Percentiles rank a stretch among this genome's conserved stretches.
Conservation (phyloP, 2,888 invertebrate genomes). For the Xestia rhomboidea region DNA sequence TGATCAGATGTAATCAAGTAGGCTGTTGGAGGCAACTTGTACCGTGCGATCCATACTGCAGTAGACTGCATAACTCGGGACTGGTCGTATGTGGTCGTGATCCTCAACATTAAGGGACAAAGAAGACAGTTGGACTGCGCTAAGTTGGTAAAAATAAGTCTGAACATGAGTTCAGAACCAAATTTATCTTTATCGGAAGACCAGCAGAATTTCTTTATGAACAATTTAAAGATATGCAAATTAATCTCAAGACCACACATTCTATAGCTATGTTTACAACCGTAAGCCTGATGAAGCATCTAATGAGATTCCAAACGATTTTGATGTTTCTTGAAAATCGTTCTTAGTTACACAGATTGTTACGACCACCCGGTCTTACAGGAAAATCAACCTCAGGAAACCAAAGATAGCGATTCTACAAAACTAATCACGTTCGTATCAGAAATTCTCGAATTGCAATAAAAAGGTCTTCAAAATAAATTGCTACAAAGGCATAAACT, state of each 20-base stretch:
- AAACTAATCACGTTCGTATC: constrained; percentile 42
- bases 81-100: not conserved
- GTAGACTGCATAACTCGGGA: not conserved
- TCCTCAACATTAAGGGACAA: not conserved
- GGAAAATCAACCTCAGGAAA: not conserved
- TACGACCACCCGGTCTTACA: not conserved
- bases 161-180: not conserved
- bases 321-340: not conserved
- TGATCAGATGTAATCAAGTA: not conserved
- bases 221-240: no score
- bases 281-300: not conserved
- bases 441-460: constrained; percentile 34
- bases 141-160: not conserved
- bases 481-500: constrained; percentile 42
- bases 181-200: not conserved
- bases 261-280: not conserved
- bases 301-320: not conserved
- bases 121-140: not conserved
- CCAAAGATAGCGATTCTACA: constrained; percentile 8
- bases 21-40: not conserved
- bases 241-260: not conserved
- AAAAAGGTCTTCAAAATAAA: constrained; percentile 55
- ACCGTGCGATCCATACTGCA: not conserved
- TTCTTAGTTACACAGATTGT: not conserved
- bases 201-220: not conserved